Evolutionary conservation across 2,797 vertebrate species (phyloP), one percentile per base, ranked within the genome.

Genomic region (Crenuchus spilurus): DNA sequence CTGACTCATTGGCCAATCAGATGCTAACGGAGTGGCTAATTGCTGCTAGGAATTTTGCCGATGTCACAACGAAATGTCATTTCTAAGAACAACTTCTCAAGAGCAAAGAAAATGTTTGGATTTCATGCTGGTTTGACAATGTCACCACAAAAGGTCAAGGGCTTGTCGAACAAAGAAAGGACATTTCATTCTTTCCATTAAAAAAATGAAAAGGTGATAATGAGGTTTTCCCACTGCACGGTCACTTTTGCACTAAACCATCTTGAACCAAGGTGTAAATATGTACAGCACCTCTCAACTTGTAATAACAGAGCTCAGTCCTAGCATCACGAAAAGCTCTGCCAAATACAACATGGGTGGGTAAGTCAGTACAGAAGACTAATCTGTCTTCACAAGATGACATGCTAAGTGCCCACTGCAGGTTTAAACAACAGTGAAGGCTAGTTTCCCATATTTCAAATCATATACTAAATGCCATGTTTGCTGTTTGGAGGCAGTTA

Each of bases 311-410:
- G 41, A 30, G 39, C 52, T 66, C 16, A 4, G 37, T 26, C 10
- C 42, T 65, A 20, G 18, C 48, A 31, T 58, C 37, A 33, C 48
- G 39, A 26, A 44, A 30, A 22, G 3, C 24, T 16, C 30, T 66
- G 75, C 75, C 75, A 77, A 77, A 69, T 30, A 77, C 62, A 77
- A 77, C 68, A 77, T 3, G 61, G 41, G 68, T 33, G 61, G 74
- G 61, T 76, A 71, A 48, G 26, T 65, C 28, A n/a, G 26, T 22
- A 18, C 68, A 57, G n/a, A 65, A 39, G n/a, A 76, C 70, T 58
- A 76, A 76, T 71, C 74, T 58, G 54, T 58, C 52, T 77, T 77
- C 69, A 52, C 54, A 33, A 60, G 69, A 26, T 77, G 75, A 72
- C 68, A 60, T 30, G 8, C 22, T 66, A 55, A 70, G 57, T 70